phyloP scores from a whole-genome alignment of 2,113 vertebrate genomes.

The Dermatemys mawii region DNA sequence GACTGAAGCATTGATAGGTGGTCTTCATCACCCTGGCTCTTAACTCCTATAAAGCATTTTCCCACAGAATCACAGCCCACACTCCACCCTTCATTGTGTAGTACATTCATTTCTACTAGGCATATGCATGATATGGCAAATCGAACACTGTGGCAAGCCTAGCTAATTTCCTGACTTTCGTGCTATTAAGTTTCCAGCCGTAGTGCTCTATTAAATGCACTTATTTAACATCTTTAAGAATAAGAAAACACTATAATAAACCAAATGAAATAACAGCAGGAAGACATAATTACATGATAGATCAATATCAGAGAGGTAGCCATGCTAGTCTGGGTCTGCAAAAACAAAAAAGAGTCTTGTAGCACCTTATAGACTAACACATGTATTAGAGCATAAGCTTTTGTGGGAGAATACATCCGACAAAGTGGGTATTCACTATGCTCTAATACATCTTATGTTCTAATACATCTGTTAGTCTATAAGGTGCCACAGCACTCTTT shows the following conservation, averaged over 20 bases:
- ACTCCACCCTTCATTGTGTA: not conserved
- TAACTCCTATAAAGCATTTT: not conserved
- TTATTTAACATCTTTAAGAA: not conserved
- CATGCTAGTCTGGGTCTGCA: no score
- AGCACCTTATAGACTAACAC: no score
- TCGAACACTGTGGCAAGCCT: not conserved
- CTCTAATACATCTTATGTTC: no score
- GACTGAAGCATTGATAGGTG: slow-evolving; percentile 1
- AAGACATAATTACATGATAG: not conserved
- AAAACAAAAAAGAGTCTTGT: no score
- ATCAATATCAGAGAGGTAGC: no score
- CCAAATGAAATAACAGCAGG: not conserved
- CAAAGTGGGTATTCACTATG: no score
- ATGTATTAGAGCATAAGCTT: no score
- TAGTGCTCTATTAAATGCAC: slow-evolving; percentile 22
- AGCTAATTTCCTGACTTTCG: not conserved
- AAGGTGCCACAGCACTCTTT: no score
- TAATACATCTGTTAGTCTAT: no score
- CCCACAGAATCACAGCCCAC: not conserved
- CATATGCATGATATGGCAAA: not conserved
- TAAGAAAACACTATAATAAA: not conserved
- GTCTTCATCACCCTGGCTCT: not conserved
- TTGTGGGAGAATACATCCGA: no score
- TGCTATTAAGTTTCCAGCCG: slow-evolving; percentile 24
- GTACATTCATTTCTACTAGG: not conserved